Base-by-base conservation (phyloP, 2,113 vertebrate species). In the Columba livia region DNA sequence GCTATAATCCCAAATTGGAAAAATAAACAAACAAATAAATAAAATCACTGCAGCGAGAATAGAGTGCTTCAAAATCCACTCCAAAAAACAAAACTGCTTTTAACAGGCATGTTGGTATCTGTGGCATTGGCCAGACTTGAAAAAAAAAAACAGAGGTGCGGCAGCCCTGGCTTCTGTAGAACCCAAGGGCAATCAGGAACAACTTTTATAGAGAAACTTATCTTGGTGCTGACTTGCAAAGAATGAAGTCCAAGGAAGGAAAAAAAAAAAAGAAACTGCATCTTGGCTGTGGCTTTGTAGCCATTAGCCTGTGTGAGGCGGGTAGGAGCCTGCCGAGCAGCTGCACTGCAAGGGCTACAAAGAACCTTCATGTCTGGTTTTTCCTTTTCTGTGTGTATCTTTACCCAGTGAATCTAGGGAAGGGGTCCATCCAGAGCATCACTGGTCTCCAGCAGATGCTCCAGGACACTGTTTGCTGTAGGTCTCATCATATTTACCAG, bases 211-310 rank as follows among this genome's bases (percentile, higher is more conserved):
- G 64, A 74, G 50, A 84, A 84, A 80, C 32, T 73, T 82, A 79
- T 50, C 70, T 85, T 54, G 65, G 19, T 77, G 81, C 31, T 94
- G 89, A 89, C 89, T 91, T 56, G 34, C 11, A 88, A 83, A 91
- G 74, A 90, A 93, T 65, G 17, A 94, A 93, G 64, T 77, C 44
- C 58, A 94, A 83, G 25, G 31, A 21, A 38, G 15, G 3, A 19
- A 11, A 29, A 12, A 57, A 40, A 7, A 19, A 18, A 32, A 26
- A 47, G 44, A 47, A 20, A 12, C 42, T 34, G 3, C 42, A 77
- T 40, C 66, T 73, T 62, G 50, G 74, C 78, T 82, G 48, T 65
- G 78, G 50, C 47, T 72, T 31, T 34, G 50, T 4, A 94, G 74
- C 36, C 50, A 73, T 34, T 26, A 69, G 28, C n/a, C 25, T 79